Evolutionary conservation across 2,888 invertebrate species (phyloP), one percentile per base, ranked within the genome.

Genomic region (Antitype chi): DNA sequence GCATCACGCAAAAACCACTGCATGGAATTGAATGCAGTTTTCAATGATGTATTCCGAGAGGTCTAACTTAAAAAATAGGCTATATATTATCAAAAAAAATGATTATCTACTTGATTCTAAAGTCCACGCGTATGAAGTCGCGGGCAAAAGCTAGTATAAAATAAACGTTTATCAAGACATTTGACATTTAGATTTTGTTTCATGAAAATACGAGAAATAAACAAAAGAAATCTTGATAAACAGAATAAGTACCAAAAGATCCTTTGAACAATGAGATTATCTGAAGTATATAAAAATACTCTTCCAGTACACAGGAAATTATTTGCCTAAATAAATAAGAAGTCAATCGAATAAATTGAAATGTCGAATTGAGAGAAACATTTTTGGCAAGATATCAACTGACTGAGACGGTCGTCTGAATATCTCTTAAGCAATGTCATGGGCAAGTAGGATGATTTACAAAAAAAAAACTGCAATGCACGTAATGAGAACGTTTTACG

Each of bases 371-470:
- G 17, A 38, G n/a, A 23, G 47, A 74, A 64, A 17, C 28, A 25
- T 28, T 71, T 20, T 72, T 81, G 81, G 83, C 82, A 81, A n/a
- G 23, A 25, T 60, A 9, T 82, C 78, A 82, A 81, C 63, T 52
- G n/a, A 68, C 25, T 47, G 32, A 32, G 25, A 60, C 52, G 28
- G 52, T 57, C 55, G 66, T 32, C 52, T 57, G 49, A 82, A 60
- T 47, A 32, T 66, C 57, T 53, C 32, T 15, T 5, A 32, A 23
- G 57, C 69, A 78, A 82, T 68, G 57, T 78, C 70, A 78, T 6
- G 70, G 70, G 15, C 66, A 55, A n/a, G 55, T 49, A 38, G 25
- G 20, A 11, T n/a, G 57, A 15, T 43, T 28, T 43, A 28, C 28
- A 32, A 4, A 49, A 17, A 43, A 43, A 38, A 38, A n/a, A n/a